Evolutionary conservation across 2,888 invertebrate genomes (phyloP), one percentile per base, ranked within the genome.

Genomic region (Ophioninae sp.): DNA sequence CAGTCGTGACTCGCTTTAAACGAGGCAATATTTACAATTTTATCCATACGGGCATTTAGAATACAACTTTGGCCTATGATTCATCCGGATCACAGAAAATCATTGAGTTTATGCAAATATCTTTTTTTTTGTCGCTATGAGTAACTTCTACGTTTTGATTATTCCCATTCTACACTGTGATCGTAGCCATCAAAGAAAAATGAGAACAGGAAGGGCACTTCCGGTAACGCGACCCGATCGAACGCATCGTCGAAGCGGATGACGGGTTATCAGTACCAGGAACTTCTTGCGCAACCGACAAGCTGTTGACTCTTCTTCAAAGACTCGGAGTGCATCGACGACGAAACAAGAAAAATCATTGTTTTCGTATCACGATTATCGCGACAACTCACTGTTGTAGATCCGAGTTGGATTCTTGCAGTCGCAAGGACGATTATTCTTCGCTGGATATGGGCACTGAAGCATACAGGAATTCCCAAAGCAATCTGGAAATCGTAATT

Each of bases 361-460:
- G 70, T 23, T 57, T 8, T 69, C 23, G 64, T 57, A 61, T 69
- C 30, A 56, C 79, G 69, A 79, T 64, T 80, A 30, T 30, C 30
- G 30, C 79, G 72, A 81, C 83, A 78, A 90, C 93, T 93, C 87
- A 94, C 94, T 93, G 77, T 91, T 91, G 79, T 92, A 92, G 84
- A 93, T 91, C 73, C 90, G 92, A 13, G 90, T 91, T 13, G 91
- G 91, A 79, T 90, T 88, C 70, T 89, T 91, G 85, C 94, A 94
- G 83, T 93, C 92, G 88, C 94, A 94, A 2, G 93, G 92, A 77
- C 91, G 92, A 62, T 90, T 89, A 64, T 92, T 88, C 21, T 91
- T 89, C n/a, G 91, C 93, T 81, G 93, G 92, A 85, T 91, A 93
- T 7, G 93, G 92, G 87, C 94, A 94, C 86, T 94, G 93, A 37